Evolutionary conservation across 1,140 invertebrate genomes (phyloP), one percentile per base, ranked within the genome.

Genomic region (Acromyrmex heyeri): DNA sequence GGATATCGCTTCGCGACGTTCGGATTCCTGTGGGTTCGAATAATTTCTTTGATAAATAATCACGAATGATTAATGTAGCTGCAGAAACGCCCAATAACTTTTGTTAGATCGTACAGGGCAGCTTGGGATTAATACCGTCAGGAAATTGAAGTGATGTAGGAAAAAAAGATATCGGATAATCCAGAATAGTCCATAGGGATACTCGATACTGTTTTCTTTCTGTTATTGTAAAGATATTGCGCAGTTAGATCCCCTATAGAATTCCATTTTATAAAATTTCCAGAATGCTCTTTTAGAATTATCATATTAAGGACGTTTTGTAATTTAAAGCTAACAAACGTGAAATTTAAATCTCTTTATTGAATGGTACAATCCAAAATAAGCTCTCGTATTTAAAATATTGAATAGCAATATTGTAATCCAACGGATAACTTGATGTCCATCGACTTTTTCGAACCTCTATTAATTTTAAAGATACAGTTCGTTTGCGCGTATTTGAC

Each of bases 1-100:
- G 93, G 94, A 48, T 95, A 95, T 79, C 95, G 95, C 95, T 96
- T 65, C 96, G 97, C 27, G 96, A 86, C 96, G 89, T 98, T 98
- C 0, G 98, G 97, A 93, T 97, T 97, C 57, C 97, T 98, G 92
- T 5, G 57, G 79, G 73, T 83, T 83, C 24, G 24, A 83, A 44
- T 75, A 61, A 73, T 83, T 75, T 83, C 69, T 61, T 83, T 62
- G 38, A 61, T 62, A 73, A 83, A 73, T 83, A 75, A 73, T 62
- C 55, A 38, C 24, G 27, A 83, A 50, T 83, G 79, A 75, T 75
- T 83, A 83, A 83, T 83, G 69, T n/a, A 14, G 38, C 53, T 8
- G 67, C 12, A 1, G 67, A 50, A 61, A 73, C 38, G 38, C 53
- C 34, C 34, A 18, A 61, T 83, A 83, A 48, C 67, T 61, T 83